A percentile compares a stretch with the other conserved stretches of the same genome.
phyloP scores from a whole-genome alignment of 2,113 vertebrate species.

The Thalassoma bifasciatum region DNA sequence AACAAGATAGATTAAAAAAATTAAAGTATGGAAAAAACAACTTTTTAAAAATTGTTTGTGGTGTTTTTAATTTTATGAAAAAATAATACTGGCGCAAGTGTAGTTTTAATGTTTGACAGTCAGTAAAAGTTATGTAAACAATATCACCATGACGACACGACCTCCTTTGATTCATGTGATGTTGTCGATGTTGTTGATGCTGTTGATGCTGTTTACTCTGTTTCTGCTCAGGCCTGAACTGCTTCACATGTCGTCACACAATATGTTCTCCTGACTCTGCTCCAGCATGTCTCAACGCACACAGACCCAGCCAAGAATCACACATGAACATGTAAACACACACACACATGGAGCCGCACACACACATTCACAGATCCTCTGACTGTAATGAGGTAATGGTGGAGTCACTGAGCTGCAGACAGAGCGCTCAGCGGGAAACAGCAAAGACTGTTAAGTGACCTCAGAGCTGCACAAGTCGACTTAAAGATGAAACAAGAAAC shows the following conservation, averaged over 20 bases:
- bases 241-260: slow-evolving; percentile 38
- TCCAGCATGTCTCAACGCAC: slow-evolving; percentile 48
- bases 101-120: background rate
- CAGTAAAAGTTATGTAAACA: background rate
- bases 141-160: background rate
- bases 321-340: background rate
- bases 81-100: too few relatives aligned
- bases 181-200: slow-evolving; percentile 14
- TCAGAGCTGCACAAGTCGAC: slow-evolving; percentile 27
- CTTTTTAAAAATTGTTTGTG: too few relatives aligned
- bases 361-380: slow-evolving; percentile 30
- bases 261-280: slow-evolving; percentile 65
- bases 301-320: slow-evolving; percentile 28
- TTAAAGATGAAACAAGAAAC: background rate
- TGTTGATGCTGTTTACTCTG: slow-evolving; percentile 8
- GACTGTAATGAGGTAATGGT: slow-evolving; percentile 63
- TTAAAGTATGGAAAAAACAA: too few relatives aligned
- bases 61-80: too few relatives aligned
- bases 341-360: background rate
- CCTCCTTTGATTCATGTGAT: background rate
- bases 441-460: slow-evolving; percentile 34
- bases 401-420: slow-evolving; percentile 27
- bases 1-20: too few relatives aligned
- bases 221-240: slow-evolving; percentile 27
- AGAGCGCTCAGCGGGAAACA: slow-evolving; percentile 30